Base-by-base conservation (phyloP, 2,113 vertebrate species). In the Microcebus tavaratra region DNA sequence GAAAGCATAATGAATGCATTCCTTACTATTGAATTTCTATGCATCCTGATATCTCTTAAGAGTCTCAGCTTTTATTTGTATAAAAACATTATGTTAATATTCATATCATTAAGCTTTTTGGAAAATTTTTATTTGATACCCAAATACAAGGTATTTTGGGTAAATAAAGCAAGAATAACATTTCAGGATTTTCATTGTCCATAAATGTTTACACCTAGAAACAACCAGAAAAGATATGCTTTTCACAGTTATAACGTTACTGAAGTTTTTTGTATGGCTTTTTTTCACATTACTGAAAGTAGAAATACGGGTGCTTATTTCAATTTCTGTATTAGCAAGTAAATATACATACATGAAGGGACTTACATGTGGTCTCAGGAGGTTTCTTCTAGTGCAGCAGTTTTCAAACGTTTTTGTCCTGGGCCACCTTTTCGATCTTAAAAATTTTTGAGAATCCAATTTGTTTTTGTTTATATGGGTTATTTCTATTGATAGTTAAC, bases 311-410 rank as follows among this genome's bases (percentile, higher is more conserved):
- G 67, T 80, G 21, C 6, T 96, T 70, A 88, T 88, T 94, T 86
- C 92, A 86, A 86, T 97, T 98, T 97, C 81, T 23, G 94, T 68
- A 61, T n/a, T 68, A 80, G 29, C 20, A 84, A 85, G 85, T 88
- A 92, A 87, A 97, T 59, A 88, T 50, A 14, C 21, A 78, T 73
- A 79, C 89, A 29, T 63, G 55, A 95, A 95, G 53, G 59, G 1
- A 81, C 8, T 93, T 93, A 39, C 88, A 78, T 68, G 2, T 81
- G 88, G 95, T 36, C 34, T 39, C 36, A 36, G 20, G 8, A 80
- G 27, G 29, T 63, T 95, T 84, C 27, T 95, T 88, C 36, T 75
- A 67, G 73, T 36, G 25, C 14, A 39, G 6, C 12, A 42, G 39
- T 59, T 82, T 6, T 10, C 48, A 68, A 42, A 45, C 3, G 12